Evolutionary conservation across 2,797 vertebrate genomes (phyloP).

Genomic region (Ctenopoma kingsleyae): DNA sequence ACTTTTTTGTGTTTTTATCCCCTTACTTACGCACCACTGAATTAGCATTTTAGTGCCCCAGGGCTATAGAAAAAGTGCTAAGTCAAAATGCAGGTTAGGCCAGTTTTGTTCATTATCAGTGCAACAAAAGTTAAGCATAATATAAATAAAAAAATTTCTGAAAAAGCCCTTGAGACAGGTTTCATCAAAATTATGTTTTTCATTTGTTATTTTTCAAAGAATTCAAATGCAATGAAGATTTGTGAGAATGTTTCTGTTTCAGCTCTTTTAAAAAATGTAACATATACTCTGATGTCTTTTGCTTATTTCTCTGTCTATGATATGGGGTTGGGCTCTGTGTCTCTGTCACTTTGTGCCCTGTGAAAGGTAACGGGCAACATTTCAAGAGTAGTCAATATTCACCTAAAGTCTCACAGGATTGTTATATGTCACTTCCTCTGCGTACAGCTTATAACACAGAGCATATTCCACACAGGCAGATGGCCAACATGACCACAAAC

Average conservation of each 20-base stretch:
- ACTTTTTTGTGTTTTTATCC: slow-evolving; percentile 53
- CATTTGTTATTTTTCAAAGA: slow-evolving; percentile 46
- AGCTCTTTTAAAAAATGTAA: slow-evolving; percentile 10
- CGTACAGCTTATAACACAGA: slow-evolving; percentile 35
- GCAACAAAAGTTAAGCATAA: slow-evolving; percentile 59
- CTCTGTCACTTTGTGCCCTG: slow-evolving; percentile 17
- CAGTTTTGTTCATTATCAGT: slow-evolving; percentile 69
- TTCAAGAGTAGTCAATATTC: slow-evolving; percentile 69
- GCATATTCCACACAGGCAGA: slow-evolving; percentile 21
- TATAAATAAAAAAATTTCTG: slow-evolving; percentile 49
- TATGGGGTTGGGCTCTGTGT: neutral
- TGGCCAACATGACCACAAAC: slow-evolving; percentile 36
- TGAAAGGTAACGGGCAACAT: slow-evolving; percentile 52
- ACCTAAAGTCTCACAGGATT: slow-evolving; percentile 69
- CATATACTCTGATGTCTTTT: slow-evolving; percentile 19
- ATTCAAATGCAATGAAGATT: slow-evolving; percentile 50
- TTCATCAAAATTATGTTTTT: slow-evolving; percentile 56
- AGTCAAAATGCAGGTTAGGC: slow-evolving; percentile 71
- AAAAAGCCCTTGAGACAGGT: slow-evolving; percentile 37
- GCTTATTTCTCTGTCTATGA: slow-evolving; percentile 22
- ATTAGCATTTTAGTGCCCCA: slow-evolving; percentile 58
- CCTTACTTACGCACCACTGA: slow-evolving; percentile 20
- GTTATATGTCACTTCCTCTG: slow-evolving; percentile 70
- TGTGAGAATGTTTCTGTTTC: slow-evolving; percentile 15
- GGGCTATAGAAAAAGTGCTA: slow-evolving; percentile 52